phyloP scores from a whole-genome alignment of 2,888 invertebrate species.

The Eristalis tenax region DNA sequence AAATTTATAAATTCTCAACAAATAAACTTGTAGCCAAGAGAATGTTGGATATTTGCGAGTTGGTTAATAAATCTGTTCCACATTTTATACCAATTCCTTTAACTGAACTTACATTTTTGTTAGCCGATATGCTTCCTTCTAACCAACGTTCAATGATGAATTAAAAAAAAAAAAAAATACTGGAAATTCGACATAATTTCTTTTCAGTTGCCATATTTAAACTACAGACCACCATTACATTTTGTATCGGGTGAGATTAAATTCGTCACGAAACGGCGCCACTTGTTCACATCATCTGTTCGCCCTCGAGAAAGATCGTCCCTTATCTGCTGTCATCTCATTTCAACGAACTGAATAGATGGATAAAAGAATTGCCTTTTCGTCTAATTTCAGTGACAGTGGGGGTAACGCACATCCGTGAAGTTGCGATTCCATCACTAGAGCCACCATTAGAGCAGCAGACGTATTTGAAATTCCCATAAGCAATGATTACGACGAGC shows the following conservation, averaged over 20 bases:
- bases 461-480: slow-evolving; percentile 61
- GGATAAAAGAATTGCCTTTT: slow-evolving; percentile 30
- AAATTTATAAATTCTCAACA: no score
- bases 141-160: no score
- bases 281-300: slow-evolving; percentile 68
- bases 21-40: no score
- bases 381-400: slow-evolving; percentile 64
- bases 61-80: no score
- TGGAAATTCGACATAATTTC: not conserved
- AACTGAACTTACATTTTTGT: no score
- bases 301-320: slow-evolving; percentile 28
- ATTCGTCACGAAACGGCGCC: slow-evolving; percentile 46
- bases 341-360: slow-evolving; percentile 45
- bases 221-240: slow-evolving; percentile 36
- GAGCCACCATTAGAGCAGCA: slow-evolving; percentile 23
- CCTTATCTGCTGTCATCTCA: slow-evolving; percentile 66
- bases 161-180: no score
- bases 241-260: slow-evolving; percentile 33
- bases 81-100: no score
- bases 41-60: no score
- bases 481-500: slow-evolving; percentile 50
- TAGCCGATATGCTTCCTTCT: no score
- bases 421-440: slow-evolving; percentile 54
- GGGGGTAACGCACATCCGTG: slow-evolving; percentile 49
- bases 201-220: slow-evolving; percentile 10